Evolutionary conservation across 1,140 invertebrate species (phyloP), one percentile per base, ranked within the genome.

Genomic region (Drosophila orosa): DNA sequence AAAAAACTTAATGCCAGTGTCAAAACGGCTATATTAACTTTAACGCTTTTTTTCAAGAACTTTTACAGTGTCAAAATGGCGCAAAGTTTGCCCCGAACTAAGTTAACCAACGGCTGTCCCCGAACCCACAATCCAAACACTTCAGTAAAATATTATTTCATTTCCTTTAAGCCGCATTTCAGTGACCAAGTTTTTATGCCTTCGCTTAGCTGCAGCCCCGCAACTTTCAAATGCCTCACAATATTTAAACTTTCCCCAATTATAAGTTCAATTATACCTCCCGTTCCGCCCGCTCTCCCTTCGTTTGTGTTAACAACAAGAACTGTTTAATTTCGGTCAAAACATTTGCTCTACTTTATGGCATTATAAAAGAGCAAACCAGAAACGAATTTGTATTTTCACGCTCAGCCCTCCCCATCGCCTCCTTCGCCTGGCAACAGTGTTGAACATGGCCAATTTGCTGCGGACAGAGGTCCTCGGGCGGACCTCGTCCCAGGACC

Each of bases 371-470:
- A 76, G 72, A 75, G 72, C 62, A 75, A 42, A 57, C 37, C 73
- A 75, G 54, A 75, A 86, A 79, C 79, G 66, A 86, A 82, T 87
- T 85, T 81, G 65, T 78, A 80, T 35, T 69, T 86, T 68, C 62
- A 73, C 67, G 48, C 62, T 42, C 25, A 10, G 3, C 6, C 37
- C 17, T 15, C 25, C 17, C 27, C 40, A 17, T 13, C 15, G 24
- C 19, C 39, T 25, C 31, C 29, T 27, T 24, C 12, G 31, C 37
- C 24, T 42, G n/a, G 66, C 74, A 69, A 78, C 71, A 83, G 73
- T 82, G 69, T 68, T 66, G 40, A 79, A 55, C 80, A 80, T 80
- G 80, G 81, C 81, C 81, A 85, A 81, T 85, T 85, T 86, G 63
- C 57, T 67, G 78, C 35, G 78, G 67, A 78, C 72, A 54, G 31